Evolutionary conservation across 2,888 invertebrate genomes (phyloP).

Genomic region (Cosmia pyralina): DNA sequence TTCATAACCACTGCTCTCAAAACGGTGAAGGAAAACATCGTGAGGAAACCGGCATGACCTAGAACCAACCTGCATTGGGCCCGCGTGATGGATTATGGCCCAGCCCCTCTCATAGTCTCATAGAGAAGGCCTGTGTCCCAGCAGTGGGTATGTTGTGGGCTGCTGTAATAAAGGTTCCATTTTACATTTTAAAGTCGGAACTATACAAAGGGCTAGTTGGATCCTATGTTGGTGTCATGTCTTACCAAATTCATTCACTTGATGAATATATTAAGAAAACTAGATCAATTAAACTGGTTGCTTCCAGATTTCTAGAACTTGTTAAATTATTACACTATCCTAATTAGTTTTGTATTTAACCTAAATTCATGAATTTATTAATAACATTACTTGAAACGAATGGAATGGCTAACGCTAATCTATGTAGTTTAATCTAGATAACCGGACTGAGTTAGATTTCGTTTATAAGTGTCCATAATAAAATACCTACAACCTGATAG

Average conservation of each 20-base stretch:
- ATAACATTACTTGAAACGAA: neutral
- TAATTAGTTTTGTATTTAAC: conserved; percentile 31
- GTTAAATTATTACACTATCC: conserved; percentile 4
- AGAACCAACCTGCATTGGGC: too few species aligned
- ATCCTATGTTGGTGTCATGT: too few species aligned
- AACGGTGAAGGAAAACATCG: too few species aligned
- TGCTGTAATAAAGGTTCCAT: too few species aligned
- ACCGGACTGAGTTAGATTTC: neutral
- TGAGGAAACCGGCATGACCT: too few species aligned
- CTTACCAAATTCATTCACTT: neutral
- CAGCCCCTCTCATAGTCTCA: too few species aligned
- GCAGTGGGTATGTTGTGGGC: too few species aligned
- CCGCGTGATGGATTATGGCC: too few species aligned
- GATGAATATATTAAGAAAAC: neutral
- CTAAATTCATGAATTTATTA: conserved; percentile 17
- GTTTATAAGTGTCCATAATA: neutral
- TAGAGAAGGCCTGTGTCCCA: too few species aligned
- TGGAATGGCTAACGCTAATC: neutral
- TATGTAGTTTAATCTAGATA: neutral
- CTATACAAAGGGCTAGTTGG: too few species aligned
- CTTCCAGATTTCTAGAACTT: conserved; percentile 20
- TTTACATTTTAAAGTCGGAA: too few species aligned
- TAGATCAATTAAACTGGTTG: conserved; percentile 2
- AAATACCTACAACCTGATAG: neutral
- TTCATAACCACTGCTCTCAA: too few species aligned